Evolutionary conservation across 2,888 invertebrate species (phyloP).

Genomic region (Emmelina monodactyla): DNA sequence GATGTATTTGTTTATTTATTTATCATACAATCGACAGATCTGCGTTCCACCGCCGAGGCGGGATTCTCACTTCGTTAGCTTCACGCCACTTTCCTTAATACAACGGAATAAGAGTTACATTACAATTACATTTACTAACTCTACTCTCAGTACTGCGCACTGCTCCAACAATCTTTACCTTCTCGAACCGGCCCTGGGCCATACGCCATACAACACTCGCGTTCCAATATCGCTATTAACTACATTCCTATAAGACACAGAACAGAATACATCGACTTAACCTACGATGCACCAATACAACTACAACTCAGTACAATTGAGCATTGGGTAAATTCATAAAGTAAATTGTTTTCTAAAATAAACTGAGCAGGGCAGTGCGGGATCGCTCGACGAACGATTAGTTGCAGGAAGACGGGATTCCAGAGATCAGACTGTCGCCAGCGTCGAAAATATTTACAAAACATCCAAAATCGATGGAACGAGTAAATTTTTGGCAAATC

Average conservation of each 20-base stretch:
- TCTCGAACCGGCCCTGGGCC: no score
- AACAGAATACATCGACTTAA: background rate
- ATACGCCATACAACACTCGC: conserved; percentile 1
- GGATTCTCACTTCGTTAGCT: no score
- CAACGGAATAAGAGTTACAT: background rate
- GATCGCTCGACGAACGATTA: background rate
- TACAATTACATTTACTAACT: background rate
- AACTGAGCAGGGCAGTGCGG: conserved; percentile 28
- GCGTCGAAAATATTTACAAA: no score
- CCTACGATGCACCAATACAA: conserved; percentile 4
- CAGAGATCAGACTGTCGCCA: no score
- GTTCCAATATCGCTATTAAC: background rate
- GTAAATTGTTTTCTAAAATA: conserved; percentile 21
- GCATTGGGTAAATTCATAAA: conserved; percentile 22
- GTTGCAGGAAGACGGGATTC: conserved; percentile 2
- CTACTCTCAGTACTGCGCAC: conserved; percentile 1
- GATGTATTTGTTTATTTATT: background rate
- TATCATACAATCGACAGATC: background rate
- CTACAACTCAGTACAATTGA: conserved; percentile 21
- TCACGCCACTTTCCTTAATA: no score
- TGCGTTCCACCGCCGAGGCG: background rate
- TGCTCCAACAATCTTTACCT: conserved; percentile 3
- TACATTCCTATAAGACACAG: background rate
- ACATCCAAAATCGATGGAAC: no score
- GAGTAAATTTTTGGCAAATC: no score